These are phyloP conservation scores for Rhincodon typus DNA, from an alignment of 2,797 vertebrate genomes.

Conservation along the genomic window DNA sequence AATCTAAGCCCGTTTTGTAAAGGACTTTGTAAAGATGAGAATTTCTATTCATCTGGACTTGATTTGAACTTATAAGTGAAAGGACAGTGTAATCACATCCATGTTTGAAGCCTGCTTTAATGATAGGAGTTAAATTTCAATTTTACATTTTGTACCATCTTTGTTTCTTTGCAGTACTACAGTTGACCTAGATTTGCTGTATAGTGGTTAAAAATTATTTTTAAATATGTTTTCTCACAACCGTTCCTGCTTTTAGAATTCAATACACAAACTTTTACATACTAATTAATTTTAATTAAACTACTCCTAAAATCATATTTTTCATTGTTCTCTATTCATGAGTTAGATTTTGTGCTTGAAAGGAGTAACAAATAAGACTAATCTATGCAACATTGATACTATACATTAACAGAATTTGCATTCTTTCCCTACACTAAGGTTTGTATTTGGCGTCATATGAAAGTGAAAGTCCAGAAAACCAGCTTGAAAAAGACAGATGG, in stretches of 20 bases:
- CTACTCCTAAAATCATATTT: neutral
- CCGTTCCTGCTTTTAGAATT: neutral
- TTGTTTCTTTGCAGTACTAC: neutral
- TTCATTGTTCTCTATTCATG: neutral
- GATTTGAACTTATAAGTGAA: neutral
- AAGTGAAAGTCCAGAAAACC: constrained; percentile 67
- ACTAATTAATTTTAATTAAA: neutral
- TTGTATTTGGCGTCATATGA: constrained; percentile 69
- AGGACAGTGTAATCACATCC: neutral
- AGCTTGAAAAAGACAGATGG: constrained; percentile 66
- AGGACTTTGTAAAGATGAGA: neutral
- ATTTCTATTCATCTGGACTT: neutral
- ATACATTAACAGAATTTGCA: neutral
- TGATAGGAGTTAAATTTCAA: neutral
- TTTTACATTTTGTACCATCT: neutral
- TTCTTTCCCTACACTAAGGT: constrained; percentile 46
- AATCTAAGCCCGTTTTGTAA: neutral
- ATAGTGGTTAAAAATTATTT: no score
- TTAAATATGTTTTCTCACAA: neutral
- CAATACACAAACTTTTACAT: neutral
- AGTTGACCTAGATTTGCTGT: neutral
- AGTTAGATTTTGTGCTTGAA: neutral
- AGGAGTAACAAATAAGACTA: neutral
- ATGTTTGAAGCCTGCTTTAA: neutral
- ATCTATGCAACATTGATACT: neutral